Evolutionary conservation across 2,797 vertebrate species (phyloP).

Genomic region (Sciurus vulgaris): DNA sequence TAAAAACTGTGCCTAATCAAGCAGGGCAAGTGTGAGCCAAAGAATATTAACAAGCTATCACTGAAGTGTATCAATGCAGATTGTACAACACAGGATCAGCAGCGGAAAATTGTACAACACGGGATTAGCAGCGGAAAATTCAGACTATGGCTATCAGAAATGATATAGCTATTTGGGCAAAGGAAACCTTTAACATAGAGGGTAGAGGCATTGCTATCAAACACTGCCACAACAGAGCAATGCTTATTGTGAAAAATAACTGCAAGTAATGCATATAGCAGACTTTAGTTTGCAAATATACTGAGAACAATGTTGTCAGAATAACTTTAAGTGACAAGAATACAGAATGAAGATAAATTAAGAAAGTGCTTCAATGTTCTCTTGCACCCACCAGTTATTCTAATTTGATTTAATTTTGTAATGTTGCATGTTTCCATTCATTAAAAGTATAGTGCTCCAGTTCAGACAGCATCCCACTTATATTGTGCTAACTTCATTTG

Average conservation of each 20-base stretch:
- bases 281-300: conserved; percentile 40
- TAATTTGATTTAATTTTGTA: conserved; percentile 59
- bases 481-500: background rate
- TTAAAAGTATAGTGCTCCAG: conserved; percentile 47
- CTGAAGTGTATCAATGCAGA: background rate
- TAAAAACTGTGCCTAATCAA: background rate
- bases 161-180: background rate
- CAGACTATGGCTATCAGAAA: background rate
- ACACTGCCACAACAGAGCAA: background rate
- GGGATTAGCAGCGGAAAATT: background rate
- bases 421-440: conserved; percentile 57
- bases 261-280: background rate
- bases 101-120: background rate
- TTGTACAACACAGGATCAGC: no score
- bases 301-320: background rate
- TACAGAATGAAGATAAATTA: conserved; percentile 24
- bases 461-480: conserved; percentile 31
- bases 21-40: background rate
- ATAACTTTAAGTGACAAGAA: conserved; percentile 15
- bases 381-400: background rate
- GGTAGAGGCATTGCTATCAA: background rate
- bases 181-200: background rate
- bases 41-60: conserved; percentile 8
- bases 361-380: conserved; percentile 24
- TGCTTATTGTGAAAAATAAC: background rate